A percentile compares a stretch with the other conserved stretches of the same genome.
Conservation (phyloP, 1,140 invertebrate genomes). For the Spodoptera frugiperda region DNA sequence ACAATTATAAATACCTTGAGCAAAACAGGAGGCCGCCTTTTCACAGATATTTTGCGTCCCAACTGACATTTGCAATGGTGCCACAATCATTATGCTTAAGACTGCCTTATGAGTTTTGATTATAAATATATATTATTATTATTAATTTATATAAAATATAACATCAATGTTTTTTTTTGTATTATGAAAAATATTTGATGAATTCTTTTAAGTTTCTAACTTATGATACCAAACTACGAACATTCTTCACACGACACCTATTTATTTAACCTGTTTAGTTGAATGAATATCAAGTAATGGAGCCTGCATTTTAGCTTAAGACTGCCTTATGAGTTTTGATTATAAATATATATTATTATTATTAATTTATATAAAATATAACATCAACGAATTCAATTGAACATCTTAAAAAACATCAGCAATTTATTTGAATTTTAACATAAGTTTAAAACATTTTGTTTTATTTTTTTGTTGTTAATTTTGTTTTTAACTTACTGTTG, state of each 20-base stretch:
- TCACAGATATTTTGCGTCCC: no score
- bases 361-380: slow-evolving; percentile 27
- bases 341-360: slow-evolving; percentile 22
- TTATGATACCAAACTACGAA: no score
- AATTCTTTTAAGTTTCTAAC: no score
- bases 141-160: slow-evolving; percentile 27
- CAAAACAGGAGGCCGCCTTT: no score
- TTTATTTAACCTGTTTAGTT: slow-evolving; percentile 4
- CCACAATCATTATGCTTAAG: no score
- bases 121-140: slow-evolving; percentile 22
- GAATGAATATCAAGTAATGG: slow-evolving; percentile 12
- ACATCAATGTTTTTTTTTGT: no score
- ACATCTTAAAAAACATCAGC: slow-evolving; percentile 3
- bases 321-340: slow-evolving; percentile 39
- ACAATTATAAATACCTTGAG: no score
- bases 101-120: slow-evolving; percentile 39
- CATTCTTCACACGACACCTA: background rate
- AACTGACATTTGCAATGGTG: no score
- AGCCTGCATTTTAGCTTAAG: slow-evolving; percentile 44
- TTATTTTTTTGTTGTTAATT: slow-evolving; percentile 41
- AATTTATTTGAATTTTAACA: slow-evolving; percentile 27
- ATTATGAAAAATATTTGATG: background rate
- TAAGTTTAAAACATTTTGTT: slow-evolving; percentile 28
- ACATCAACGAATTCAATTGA: background rate
- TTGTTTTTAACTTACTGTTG: slow-evolving; percentile 40